Conservation (phyloP, 1,140 invertebrate genomes). For the Eueides isabella region DNA sequence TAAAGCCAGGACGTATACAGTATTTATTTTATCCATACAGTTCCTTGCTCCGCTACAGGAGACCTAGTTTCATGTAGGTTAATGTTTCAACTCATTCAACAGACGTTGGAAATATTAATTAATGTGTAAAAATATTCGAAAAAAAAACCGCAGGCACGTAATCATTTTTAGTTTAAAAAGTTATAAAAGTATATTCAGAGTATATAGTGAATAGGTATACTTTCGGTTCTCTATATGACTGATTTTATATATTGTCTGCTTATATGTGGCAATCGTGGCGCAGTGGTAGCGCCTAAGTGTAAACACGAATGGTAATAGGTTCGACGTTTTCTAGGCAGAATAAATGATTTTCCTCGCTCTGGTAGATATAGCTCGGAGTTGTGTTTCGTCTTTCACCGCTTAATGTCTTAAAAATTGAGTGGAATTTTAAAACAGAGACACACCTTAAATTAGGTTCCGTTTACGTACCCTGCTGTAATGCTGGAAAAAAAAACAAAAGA, state of each 20-base stretch:
- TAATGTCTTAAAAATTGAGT: no score
- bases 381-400: no score
- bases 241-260: background rate
- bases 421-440: no score
- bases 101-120: conserved; percentile 37
- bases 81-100: conserved; percentile 31
- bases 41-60: conserved; percentile 38
- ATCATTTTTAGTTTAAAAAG: background rate
- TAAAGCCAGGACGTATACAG: conserved; percentile 19
- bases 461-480: no score
- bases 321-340: no score
- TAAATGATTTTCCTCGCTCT: no score
- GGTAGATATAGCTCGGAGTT: no score
- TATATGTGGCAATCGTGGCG: no score
- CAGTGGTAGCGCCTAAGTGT: no score
- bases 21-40: conserved; percentile 38
- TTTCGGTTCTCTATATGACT: background rate
- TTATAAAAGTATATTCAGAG: background rate
- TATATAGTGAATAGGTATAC: background rate
- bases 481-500: no score
- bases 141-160: background rate
- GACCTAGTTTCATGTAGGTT: conserved; percentile 41
- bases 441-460: no score
- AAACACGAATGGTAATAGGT: no score
- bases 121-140: conserved; percentile 26